phyloP scores from a whole-genome alignment of 2,113 vertebrate genomes.

The Callaeas wilsoni region DNA sequence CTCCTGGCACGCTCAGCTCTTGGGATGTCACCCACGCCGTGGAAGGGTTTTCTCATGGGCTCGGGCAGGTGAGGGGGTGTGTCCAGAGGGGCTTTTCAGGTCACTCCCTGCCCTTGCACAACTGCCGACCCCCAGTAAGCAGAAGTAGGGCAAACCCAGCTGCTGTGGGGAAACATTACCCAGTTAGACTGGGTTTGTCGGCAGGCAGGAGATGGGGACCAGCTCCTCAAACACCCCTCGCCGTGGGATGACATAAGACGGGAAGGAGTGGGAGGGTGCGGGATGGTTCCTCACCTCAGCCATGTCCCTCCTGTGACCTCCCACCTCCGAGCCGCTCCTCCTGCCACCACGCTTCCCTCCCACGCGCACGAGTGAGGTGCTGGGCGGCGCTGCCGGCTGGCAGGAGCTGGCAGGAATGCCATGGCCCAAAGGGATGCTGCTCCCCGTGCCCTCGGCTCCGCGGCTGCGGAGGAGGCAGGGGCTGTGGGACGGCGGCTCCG shows the following conservation, averaged over 20 bases:
- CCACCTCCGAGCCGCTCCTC: neutral
- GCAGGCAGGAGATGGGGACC: neutral
- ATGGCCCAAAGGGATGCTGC: neutral
- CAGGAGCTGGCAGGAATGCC: neutral
- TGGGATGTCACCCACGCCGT: neutral
- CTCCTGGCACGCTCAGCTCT: neutral
- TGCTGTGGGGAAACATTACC: neutral
- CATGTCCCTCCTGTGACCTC: neutral
- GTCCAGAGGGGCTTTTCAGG: neutral
- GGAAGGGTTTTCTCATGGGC: neutral
- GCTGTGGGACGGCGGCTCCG: neutral
- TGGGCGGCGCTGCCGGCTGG: neutral
- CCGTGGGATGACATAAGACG: fast-evolving
- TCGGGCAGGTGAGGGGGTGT: neutral
- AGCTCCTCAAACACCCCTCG: neutral
- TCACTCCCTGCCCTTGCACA: neutral
- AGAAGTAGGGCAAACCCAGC: neutral
- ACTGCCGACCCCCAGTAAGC: neutral
- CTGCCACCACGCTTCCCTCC: neutral
- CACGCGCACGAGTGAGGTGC: fast-evolving
- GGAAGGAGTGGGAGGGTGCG: neutral
- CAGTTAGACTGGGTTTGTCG: neutral
- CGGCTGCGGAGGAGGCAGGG: neutral
- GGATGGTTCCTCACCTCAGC: neutral
- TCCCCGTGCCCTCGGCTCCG: neutral